These are phyloP conservation scores for Gymnogyps californianus DNA, from an alignment of 2,113 vertebrate genomes.

Conservation along the genomic window DNA sequence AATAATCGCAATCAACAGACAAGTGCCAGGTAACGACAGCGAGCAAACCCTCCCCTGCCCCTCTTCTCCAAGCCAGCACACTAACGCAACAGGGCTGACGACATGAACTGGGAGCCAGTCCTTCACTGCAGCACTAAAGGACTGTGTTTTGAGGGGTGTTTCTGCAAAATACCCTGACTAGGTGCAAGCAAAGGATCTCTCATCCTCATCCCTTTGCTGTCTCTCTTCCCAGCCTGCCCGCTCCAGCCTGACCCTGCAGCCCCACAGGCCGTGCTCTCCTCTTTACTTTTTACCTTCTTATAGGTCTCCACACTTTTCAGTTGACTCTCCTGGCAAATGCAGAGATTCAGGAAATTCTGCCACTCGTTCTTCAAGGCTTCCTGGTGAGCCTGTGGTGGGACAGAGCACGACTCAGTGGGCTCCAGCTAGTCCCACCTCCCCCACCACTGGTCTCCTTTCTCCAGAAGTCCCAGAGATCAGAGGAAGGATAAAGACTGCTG, in stretches of 20 bases:
- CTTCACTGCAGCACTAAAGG: not conserved
- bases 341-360: slow-evolving; percentile 96
- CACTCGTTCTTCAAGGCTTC: slow-evolving; percentile 87
- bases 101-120: not conserved
- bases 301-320: slow-evolving; percentile 87
- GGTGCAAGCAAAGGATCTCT: not conserved
- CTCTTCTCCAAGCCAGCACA: not conserved
- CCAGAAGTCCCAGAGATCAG: not conserved
- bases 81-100: not conserved
- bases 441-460: not conserved
- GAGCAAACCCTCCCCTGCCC: not conserved
- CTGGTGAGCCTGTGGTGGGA: slow-evolving; percentile 81
- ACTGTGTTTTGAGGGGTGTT: not conserved
- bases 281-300: slow-evolving; percentile 75
- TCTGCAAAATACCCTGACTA: not conserved
- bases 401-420: not conserved
- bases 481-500: not conserved
- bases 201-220: not conserved
- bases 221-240: not conserved
- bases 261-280: accelerated
- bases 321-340: slow-evolving; percentile 94
- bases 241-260: not conserved
- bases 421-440: not conserved
- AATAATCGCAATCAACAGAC: not conserved
- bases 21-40: not conserved